Evolutionary conservation across 2,113 vertebrate genomes (phyloP).

Genomic region (Hydropotes inermis): DNA sequence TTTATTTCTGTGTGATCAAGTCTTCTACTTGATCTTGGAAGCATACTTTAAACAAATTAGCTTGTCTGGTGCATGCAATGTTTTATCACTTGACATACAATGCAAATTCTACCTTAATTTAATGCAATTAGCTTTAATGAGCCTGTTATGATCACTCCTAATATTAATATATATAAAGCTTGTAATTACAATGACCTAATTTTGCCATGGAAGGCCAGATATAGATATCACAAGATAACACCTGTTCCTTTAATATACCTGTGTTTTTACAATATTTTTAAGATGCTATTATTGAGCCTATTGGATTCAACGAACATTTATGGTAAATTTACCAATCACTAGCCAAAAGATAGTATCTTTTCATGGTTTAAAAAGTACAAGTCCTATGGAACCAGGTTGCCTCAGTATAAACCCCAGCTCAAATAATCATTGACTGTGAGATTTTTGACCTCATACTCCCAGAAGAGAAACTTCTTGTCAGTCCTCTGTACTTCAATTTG

Average conservation of each 20-base stretch:
- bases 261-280: not conserved
- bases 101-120: slow-evolving; percentile 42
- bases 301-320: not conserved
- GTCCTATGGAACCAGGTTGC: not conserved
- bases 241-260: not conserved
- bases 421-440: not conserved
- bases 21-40: not conserved
- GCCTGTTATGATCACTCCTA: not conserved
- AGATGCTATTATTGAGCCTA: not conserved
- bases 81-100: slow-evolving; percentile 29
- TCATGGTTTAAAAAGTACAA: not conserved
- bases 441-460: not conserved
- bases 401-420: not conserved
- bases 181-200: slow-evolving; percentile 4
- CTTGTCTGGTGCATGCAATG: not conserved
- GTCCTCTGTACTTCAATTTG: not conserved
- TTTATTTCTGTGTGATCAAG: not conserved
- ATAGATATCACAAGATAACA: not conserved
- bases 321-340: not conserved
- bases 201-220: not conserved
- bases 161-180: not conserved
- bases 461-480: not conserved
- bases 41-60: not conserved
- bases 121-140: slow-evolving; percentile 26
- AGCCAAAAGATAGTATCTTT: not conserved